A percentile compares a stretch with the other conserved stretches of the same genome.
Conservation (phyloP, 2,113 vertebrate genomes). For the Sterrhoptilus dennistouni region DNA sequence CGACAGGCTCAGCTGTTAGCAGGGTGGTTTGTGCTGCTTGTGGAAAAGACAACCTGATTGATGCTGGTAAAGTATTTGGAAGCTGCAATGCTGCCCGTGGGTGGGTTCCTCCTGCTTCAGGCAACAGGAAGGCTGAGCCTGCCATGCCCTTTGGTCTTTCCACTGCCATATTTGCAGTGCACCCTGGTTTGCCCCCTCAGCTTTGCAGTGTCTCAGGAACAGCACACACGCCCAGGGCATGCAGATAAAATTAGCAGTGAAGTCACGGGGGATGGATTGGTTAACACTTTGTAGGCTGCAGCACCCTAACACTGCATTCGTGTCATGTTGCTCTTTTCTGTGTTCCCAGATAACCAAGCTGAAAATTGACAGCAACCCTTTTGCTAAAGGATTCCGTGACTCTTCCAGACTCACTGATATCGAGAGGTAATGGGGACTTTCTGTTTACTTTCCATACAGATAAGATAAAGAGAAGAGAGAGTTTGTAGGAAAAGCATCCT, state of each 20-base stretch:
- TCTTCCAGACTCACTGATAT: slow-evolving; percentile 98
- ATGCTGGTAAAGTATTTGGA: background rate
- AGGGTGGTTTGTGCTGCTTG: background rate
- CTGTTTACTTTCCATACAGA: slow-evolving; percentile 71
- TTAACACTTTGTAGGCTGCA: background rate
- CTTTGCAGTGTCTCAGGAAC: background rate
- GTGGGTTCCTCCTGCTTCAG: background rate
- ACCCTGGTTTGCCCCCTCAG: background rate
- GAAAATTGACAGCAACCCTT: slow-evolving; percentile 99
- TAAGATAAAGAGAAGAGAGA: slow-evolving; percentile 68
- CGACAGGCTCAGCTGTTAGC: background rate
- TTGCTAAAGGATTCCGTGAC: slow-evolving; percentile 98
- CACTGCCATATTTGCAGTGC: background rate
- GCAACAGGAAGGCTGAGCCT: background rate
- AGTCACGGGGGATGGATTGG: background rate
- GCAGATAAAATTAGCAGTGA: background rate
- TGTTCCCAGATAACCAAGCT: slow-evolving; percentile 93
- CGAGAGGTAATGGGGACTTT: slow-evolving; percentile 93
- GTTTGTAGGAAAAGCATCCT: slow-evolving; percentile 63
- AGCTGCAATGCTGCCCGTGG: background rate
- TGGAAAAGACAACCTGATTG: background rate
- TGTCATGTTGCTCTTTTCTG: slow-evolving; percentile 33
- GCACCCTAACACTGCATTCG: background rate
- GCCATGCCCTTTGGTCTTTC: background rate
- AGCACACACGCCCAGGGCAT: background rate